A percentile compares a stretch with the other conserved stretches of the same genome.
Conservation (phyloP, 2,797 vertebrate species). For the Danio tinwini region DNA sequence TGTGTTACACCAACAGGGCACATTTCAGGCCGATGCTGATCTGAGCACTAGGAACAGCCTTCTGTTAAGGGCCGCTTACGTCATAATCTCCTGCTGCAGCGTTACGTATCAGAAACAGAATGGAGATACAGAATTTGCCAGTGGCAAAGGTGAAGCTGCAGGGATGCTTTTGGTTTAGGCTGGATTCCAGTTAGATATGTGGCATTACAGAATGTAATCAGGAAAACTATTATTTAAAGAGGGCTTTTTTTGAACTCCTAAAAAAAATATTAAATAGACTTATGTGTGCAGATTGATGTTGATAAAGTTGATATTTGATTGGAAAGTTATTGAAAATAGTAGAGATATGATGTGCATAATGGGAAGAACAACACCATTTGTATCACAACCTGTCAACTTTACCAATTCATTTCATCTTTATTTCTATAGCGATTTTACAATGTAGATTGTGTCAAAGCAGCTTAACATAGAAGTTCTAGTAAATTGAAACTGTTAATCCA, state of each 20-base stretch:
- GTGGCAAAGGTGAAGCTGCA: slow-evolving; percentile 16
- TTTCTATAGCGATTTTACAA: too few species aligned
- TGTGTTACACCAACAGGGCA: slow-evolving; percentile 19
- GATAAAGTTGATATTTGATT: not conserved
- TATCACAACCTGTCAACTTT: slow-evolving; percentile 12
- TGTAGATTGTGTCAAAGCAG: too few species aligned
- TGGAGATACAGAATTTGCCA: slow-evolving; percentile 7
- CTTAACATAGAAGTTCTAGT: too few species aligned
- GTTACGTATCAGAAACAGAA: slow-evolving; percentile 44
- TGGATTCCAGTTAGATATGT: slow-evolving; percentile 1
- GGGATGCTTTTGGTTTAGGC: slow-evolving; percentile 18
- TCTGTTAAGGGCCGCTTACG: slow-evolving; percentile 11
- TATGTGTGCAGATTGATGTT: not conserved
- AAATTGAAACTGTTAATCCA: too few species aligned
- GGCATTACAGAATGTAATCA: not conserved
- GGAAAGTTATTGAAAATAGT: slow-evolving; percentile 5
- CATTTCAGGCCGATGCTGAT: slow-evolving; percentile 14
- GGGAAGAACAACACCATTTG: slow-evolving; percentile 35
- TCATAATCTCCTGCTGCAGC: slow-evolving; percentile 46
- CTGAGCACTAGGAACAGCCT: slow-evolving; percentile 33
- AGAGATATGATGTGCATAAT: slow-evolving; percentile 9
- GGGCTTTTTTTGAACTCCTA: not conserved
- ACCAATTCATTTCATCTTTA: too few species aligned
- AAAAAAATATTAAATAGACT: not conserved
- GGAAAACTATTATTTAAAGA: not conserved